A percentile compares a stretch with the other conserved stretches of the same genome.
Conservation (phyloP, 2,113 vertebrate genomes). For the Colius striatus region DNA sequence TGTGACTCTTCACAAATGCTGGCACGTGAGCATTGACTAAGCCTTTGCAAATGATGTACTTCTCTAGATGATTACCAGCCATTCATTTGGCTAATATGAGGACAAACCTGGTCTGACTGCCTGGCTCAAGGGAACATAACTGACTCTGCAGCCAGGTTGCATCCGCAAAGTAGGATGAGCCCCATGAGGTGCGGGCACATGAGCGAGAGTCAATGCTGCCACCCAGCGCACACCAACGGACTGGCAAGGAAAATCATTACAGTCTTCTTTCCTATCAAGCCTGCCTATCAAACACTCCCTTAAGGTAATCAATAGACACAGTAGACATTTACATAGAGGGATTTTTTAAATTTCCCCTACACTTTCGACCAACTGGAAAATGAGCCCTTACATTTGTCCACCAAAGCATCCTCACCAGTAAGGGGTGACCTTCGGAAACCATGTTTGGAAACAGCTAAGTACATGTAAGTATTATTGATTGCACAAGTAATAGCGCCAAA, state of each 20-base stretch:
- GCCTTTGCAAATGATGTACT: conserved; percentile 1
- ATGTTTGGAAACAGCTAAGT: conserved; percentile 77
- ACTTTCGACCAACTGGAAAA: not conserved
- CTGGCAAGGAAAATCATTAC: not conserved
- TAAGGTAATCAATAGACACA: not conserved
- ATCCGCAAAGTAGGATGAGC: conserved; percentile 20
- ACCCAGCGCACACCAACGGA: not conserved
- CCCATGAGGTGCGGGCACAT: not conserved
- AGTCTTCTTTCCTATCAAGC: too few species aligned
- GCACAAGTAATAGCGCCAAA: conserved; percentile 69
- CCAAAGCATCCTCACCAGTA: not conserved
- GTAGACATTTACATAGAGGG: not conserved
- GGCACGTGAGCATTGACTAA: not conserved
- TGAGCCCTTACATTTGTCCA: not conserved
- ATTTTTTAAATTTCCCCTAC: not conserved
- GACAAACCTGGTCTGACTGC: conserved; percentile 27
- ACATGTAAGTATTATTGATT: conserved; percentile 78
- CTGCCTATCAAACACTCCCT: not conserved
- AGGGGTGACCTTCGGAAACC: conserved; percentile 73
- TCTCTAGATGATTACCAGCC: conserved; percentile 36
- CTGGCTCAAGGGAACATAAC: conserved; percentile 8
- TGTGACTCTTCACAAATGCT: not conserved
- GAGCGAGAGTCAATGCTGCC: conserved; percentile 45
- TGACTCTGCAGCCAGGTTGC: conserved; percentile 1
- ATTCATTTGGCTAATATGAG: conserved; percentile 46